Base-by-base conservation (phyloP, 2,797 vertebrate genomes). In the Dipus sagitta region DNA sequence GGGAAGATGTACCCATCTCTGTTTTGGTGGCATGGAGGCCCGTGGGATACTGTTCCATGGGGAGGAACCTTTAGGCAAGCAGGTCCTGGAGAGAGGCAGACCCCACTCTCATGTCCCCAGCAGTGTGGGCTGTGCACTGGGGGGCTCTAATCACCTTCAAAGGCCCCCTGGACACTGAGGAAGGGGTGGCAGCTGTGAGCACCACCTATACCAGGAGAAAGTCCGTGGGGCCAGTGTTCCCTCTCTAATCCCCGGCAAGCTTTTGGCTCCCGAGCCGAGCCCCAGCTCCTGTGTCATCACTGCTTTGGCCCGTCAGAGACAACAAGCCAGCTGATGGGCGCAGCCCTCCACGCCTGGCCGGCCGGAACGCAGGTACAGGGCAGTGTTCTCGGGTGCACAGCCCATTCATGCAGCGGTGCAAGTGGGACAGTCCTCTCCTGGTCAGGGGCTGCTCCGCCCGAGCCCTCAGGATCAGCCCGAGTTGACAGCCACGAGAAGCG, bases 281-380 rank as follows among this genome's bases (percentile, higher is more conserved):
- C 83, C 52, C 0, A 76, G 90, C 80, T 90, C 90, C 81, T 84
- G 54, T 89, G 68, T 84, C 85, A 94, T 77, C 81, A 65, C 92
- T 95, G 90, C 96, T 94, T 90, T 86, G 92, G 90, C 76, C 88
- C 82, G 94, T 95, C 95, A 96, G 92, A 95, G 92, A 90, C 91
- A 91, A 92, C 60, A 79, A 91, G 72, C 88, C 42, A 92, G 95
- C 96, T 92, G 93, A 92, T 87, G 78, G 90, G 72, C 58, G 87
- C 75, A 5, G 30, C 70, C 67, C 85, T 68, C 89, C 52, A 70
- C 9, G 87, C 90, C 88, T 6, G 1, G 42, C 75, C 24, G 0
- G 72, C 86, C 83, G 88, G 88, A 79, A 78, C 86, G 88, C 90
- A 94, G 76, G 7, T 1, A n/a, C 74, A 84, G 72, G 78, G 78